phyloP scores from a whole-genome alignment of 2,888 invertebrate species.

The Amblyjoppa fuscipennis region DNA sequence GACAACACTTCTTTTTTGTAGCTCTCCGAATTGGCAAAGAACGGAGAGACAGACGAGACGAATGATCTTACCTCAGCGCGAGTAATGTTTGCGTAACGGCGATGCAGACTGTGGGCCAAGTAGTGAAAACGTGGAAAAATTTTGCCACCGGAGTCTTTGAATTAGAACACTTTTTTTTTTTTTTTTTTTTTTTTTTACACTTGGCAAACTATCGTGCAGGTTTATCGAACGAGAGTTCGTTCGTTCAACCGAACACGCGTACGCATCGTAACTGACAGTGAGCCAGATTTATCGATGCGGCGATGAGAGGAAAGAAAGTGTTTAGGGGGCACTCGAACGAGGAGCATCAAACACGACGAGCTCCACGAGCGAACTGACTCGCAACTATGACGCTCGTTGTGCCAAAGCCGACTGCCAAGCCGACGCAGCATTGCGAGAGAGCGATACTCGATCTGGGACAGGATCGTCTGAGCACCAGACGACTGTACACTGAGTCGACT shows the following conservation, averaged over 20 bases:
- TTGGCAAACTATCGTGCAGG: not conserved
- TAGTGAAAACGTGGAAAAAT: not conserved
- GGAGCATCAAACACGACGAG: not conserved
- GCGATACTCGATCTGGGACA: conserved; percentile 25
- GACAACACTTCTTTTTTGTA: not conserved
- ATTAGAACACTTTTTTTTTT: not conserved
- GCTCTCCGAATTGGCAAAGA: not conserved
- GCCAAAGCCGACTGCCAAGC: conserved; percentile 15
- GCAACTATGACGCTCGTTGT: not conserved
- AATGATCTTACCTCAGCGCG: not conserved
- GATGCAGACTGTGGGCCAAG: conserved; percentile 6
- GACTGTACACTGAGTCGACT: no score
- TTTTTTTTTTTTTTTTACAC: not conserved
- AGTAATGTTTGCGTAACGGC: conserved; percentile 9
- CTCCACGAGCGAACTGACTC: conserved; percentile 27
- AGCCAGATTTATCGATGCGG: not conserved
- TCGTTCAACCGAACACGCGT: not conserved
- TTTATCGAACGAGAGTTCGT: not conserved
- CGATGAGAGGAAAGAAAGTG: not conserved
- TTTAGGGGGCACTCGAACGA: not conserved
- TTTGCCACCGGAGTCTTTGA: not conserved
- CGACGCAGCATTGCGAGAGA: conserved; percentile 1
- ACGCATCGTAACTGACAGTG: not conserved
- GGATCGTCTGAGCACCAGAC: no score
- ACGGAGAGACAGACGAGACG: not conserved